Conservation (phyloP, 2,888 invertebrate genomes). For the Xanthia togata region DNA sequence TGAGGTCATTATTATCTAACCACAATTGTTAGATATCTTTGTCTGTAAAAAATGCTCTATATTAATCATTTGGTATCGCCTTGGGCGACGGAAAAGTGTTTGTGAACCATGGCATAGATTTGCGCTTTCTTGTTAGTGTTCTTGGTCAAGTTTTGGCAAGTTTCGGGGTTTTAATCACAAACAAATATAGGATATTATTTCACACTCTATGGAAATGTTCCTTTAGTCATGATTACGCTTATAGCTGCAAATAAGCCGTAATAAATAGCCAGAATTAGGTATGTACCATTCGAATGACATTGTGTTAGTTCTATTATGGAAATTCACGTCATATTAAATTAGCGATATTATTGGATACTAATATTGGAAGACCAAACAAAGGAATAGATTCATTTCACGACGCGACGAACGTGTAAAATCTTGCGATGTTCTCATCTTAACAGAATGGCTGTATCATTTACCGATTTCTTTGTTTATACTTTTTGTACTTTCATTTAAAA, state of each 20-base stretch:
- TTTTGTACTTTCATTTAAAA: neutral
- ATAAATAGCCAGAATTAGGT: conserved; percentile 13
- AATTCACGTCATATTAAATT: conserved; percentile 18
- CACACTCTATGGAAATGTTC: conserved; percentile 22
- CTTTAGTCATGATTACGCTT: conserved; percentile 22
- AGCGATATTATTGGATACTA: conserved; percentile 16
- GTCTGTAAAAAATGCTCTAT: conserved; percentile 57
- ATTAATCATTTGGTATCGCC: conserved; percentile 55
- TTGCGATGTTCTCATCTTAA: conserved; percentile 9
- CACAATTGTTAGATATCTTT: conserved; percentile 60
- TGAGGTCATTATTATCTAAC: conserved; percentile 62
- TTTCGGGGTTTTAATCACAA: conserved; percentile 26
- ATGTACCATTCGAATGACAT: neutral
- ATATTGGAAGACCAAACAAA: conserved; percentile 32
- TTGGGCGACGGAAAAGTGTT: conserved; percentile 54
- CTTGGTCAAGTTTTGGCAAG: conserved; percentile 47
- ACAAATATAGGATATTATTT: conserved; percentile 28
- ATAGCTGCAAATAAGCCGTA: conserved; percentile 2
- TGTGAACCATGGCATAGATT: conserved; percentile 50
- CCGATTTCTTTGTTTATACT: conserved; percentile 11
- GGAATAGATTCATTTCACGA: neutral
- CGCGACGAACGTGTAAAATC: neutral
- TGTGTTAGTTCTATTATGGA: conserved; percentile 8
- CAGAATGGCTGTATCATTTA: neutral
- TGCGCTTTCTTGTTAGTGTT: conserved; percentile 48